phyloP scores from a whole-genome alignment of 2,113 vertebrate genomes.

The Malurus alboscapulatus region DNA sequence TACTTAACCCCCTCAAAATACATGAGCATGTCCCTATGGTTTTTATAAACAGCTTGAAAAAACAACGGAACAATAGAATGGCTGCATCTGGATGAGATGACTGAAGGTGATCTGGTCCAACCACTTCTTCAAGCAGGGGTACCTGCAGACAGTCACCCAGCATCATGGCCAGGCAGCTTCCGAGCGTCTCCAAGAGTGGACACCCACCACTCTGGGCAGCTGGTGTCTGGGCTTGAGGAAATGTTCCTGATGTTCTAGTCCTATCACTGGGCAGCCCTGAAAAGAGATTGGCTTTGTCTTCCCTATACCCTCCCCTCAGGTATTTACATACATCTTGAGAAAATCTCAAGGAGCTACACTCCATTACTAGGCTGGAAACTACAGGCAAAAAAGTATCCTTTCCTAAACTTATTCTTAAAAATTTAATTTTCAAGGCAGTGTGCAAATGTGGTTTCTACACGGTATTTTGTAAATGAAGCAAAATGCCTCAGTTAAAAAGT shows the following conservation, averaged over 20 bases:
- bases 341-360: neutral
- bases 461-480: neutral
- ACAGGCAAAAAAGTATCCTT: neutral
- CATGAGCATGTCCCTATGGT: neutral
- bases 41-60: neutral
- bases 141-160: neutral
- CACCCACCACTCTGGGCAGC: neutral
- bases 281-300: neutral
- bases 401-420: neutral
- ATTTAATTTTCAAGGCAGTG: neutral
- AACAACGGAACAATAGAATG: neutral
- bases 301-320: neutral
- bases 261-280: neutral
- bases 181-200: neutral
- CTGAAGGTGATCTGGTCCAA: neutral
- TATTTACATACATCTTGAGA: neutral
- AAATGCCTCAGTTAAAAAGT: neutral
- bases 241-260: neutral
- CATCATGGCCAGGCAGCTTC: neutral
- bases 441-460: neutral
- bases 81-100: neutral
- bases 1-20: neutral
- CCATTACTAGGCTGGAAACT: neutral
- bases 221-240: neutral
- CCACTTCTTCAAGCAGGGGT: neutral